A percentile compares a stretch with the other conserved stretches of the same genome.
Conservation (phyloP, 2,888 invertebrate species). For the Helicoverpa assulta region DNA sequence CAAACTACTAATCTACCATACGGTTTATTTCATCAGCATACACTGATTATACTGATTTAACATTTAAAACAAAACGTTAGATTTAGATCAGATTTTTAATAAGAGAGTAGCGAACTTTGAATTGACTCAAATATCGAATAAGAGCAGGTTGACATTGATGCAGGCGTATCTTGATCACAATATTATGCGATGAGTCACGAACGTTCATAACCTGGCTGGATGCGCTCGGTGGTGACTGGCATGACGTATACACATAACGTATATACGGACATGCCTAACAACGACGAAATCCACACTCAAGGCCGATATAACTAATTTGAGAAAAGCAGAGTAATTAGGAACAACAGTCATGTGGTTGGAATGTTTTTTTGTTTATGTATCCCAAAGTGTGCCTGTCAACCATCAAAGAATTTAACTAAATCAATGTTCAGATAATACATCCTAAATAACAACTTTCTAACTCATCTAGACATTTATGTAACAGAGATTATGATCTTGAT, state of each 20-base stretch:
- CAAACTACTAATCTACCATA: slow-evolving; percentile 5
- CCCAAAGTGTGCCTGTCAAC: slow-evolving; percentile 46
- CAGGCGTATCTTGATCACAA: slow-evolving; percentile 64
- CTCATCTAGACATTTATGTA: slow-evolving; percentile 78
- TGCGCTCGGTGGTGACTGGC: slow-evolving; percentile 32
- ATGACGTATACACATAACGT: slow-evolving; percentile 47
- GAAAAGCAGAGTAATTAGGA: slow-evolving; percentile 62
- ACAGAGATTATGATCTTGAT: slow-evolving; percentile 83
- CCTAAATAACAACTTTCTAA: slow-evolving; percentile 78
- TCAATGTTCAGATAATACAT: slow-evolving; percentile 67
- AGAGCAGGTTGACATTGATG: slow-evolving; percentile 76
- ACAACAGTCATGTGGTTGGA: slow-evolving; percentile 53
- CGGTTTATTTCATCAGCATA: neutral
- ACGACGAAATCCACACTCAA: slow-evolving; percentile 55
- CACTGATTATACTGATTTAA: too few relatives aligned
- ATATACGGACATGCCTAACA: slow-evolving; percentile 45
- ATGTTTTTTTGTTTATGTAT: slow-evolving; percentile 59
- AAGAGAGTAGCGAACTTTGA: slow-evolving; percentile 34
- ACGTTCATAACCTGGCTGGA: slow-evolving; percentile 29
- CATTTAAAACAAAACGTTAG: too few relatives aligned
- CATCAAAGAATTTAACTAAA: slow-evolving; percentile 51
- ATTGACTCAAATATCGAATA: slow-evolving; percentile 61
- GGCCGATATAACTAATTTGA: slow-evolving; percentile 59
- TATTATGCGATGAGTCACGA: slow-evolving; percentile 66
- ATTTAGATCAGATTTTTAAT: slow-evolving; percentile 4